phyloP scores from a whole-genome alignment of 2,888 invertebrate genomes.

The Drosophila heteroneura region DNA sequence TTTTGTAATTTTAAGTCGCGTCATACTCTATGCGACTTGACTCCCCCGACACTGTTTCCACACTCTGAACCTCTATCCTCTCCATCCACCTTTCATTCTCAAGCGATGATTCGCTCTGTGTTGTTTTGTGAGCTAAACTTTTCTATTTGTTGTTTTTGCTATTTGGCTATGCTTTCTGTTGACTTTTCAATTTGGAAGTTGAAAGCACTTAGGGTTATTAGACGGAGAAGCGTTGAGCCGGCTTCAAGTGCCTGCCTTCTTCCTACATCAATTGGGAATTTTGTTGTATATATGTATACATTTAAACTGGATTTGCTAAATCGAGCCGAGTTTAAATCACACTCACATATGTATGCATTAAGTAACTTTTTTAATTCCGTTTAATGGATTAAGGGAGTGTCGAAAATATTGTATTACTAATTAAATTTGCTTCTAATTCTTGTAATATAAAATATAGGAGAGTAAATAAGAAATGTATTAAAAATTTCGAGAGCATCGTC shows the following conservation, averaged over 20 bases:
- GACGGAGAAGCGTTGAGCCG: conserved; percentile 68
- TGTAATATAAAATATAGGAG: not conserved
- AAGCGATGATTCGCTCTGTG: conserved; percentile 17
- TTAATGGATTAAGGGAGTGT: not conserved
- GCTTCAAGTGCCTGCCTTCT: conserved; percentile 60
- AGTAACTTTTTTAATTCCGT: conserved; percentile 1
- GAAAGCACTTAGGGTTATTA: conserved; percentile 82
- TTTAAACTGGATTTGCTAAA: conserved; percentile 29
- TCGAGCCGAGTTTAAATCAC: not conserved
- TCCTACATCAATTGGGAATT: conserved; percentile 33
- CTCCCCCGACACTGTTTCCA: not conserved
- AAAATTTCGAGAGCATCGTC: not conserved
- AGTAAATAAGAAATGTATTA: not conserved
- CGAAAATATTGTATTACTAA: not conserved
- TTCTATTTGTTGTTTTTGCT: conserved; percentile 72
- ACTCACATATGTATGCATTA: not conserved
- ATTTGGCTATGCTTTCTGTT: conserved; percentile 79
- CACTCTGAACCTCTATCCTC: not conserved
- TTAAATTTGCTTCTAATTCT: not conserved
- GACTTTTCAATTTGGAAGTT: conserved; percentile 82
- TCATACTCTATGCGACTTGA: conserved; percentile 39
- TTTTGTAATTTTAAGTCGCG: conserved; percentile 82
- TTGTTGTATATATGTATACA: conserved; percentile 23
- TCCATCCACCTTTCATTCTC: not conserved
- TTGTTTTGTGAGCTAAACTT: conserved; percentile 63